A percentile compares a stretch with the other conserved stretches of the same genome.
These are phyloP conservation scores for Pararge aegeria DNA, from an alignment of 1,140 invertebrate genomes.

Conservation along the genomic window DNA sequence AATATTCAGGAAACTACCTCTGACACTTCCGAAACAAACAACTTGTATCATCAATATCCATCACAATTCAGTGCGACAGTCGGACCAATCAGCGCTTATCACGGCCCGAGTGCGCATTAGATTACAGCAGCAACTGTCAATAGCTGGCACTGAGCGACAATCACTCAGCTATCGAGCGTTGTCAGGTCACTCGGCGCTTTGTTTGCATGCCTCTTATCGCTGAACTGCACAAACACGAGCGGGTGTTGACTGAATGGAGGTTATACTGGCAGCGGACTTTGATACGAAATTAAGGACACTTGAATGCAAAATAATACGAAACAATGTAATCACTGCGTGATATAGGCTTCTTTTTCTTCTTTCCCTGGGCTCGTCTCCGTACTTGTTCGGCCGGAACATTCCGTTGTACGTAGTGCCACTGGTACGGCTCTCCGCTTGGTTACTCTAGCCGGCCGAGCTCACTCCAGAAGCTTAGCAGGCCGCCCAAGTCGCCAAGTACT, in stretches of 20 bases:
- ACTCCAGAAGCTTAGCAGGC: no score
- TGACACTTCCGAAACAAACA: not conserved
- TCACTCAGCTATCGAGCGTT: constrained; percentile 44
- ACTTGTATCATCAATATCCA: constrained; percentile 8
- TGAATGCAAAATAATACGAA: no score
- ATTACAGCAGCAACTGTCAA: constrained; percentile 37
- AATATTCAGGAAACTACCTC: not conserved
- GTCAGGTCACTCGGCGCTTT: constrained; percentile 43
- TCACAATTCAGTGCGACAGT: constrained; percentile 15
- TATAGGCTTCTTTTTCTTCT: no score
- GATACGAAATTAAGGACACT: not conserved
- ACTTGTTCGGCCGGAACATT: no score
- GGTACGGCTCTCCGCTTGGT: no score
- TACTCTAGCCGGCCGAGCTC: no score
- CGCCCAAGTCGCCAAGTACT: no score
- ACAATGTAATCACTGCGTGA: no score
- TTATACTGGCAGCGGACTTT: not conserved
- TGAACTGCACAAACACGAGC: constrained; percentile 42
- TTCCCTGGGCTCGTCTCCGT: no score
- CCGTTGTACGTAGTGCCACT: no score
- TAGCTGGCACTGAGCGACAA: constrained; percentile 33
- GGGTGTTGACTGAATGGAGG: constrained; percentile 9
- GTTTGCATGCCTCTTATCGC: constrained; percentile 57
- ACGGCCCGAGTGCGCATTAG: constrained; percentile 25
- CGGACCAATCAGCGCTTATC: constrained; percentile 30